Evolutionary conservation across 1,140 invertebrate genomes (phyloP), one percentile per base, ranked within the genome.

Genomic region (Bombus breviceps): DNA sequence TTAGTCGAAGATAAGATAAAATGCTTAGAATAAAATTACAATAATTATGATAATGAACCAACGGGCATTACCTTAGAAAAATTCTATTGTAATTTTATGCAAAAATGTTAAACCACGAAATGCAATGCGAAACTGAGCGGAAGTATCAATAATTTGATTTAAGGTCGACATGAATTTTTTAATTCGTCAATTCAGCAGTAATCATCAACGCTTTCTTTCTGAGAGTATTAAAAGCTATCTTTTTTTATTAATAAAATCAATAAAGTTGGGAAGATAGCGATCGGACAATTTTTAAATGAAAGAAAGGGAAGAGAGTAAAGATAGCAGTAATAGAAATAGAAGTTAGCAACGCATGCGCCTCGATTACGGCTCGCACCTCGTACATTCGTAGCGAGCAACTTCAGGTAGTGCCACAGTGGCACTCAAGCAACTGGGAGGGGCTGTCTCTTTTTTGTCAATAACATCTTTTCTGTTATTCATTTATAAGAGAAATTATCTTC

Each of bases 351-450:
- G 90, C 90, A 89, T 91, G 90, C 90, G 90, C 83, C 22, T 57
- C 43, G 39, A 76, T 76, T 37, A 53, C 2, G 47, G 28, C 15
- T 34, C n/a, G 43, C 32, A 25, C 37, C 18, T 53, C 18, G 18
- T 53, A 22, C 6, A 2, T 22, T 6, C 18, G 47, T 53, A 22
- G 47, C 47, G 32, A 4, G 41, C 77, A 89, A 89, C 86, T 85
- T 91, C 86, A 84, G 53, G 74, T 34, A 37, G 68, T 75, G 89
- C 84, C 90, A 91, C 83, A 89, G 90, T 91, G 84, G 90, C 90
- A 91, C 81, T 75, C 68, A n/a, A 64, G 68, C 71, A 68, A 41
- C 15, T 83, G 62, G 85, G 59, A 80, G 72, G 43, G 18, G 43
- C 47, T 53, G 18, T 0, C 18, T 53, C 5, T 8, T 59, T 75